phyloP scores from a whole-genome alignment of 2,888 invertebrate genomes.

The Synergus itoensis region DNA sequence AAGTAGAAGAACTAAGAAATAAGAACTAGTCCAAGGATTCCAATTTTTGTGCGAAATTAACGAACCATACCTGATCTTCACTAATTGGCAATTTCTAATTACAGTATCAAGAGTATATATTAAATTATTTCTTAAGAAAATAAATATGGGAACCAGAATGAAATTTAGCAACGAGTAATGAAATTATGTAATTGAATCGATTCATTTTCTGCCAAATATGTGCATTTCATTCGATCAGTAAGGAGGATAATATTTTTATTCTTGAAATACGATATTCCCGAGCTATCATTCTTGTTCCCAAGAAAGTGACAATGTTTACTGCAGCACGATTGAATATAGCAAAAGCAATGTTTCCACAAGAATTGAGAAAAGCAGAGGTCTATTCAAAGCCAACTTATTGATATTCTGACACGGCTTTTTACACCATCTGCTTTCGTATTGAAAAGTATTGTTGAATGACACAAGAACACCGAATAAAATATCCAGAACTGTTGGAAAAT shows the following conservation, averaged over 20 bases:
- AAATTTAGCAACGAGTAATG: background rate
- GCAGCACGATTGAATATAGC: conserved; percentile 33
- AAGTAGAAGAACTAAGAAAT: background rate
- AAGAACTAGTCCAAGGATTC: too few relatives aligned
- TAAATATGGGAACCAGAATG: background rate
- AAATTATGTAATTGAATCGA: too few relatives aligned
- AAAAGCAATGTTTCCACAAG: conserved; percentile 38
- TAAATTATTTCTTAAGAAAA: too few relatives aligned
- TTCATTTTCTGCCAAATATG: background rate
- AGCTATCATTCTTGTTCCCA: conserved; percentile 6
- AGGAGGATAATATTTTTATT: background rate
- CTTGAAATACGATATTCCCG: background rate
- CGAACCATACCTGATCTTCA: too few relatives aligned
- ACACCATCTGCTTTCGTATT: conserved; percentile 38
- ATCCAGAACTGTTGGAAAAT: background rate
- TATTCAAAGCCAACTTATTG: conserved; percentile 18
- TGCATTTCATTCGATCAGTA: background rate
- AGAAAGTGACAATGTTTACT: conserved; percentile 18
- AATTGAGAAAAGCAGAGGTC: background rate
- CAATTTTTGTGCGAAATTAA: background rate
- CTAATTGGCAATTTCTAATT: too few relatives aligned
- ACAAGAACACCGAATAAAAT: conserved; percentile 20
- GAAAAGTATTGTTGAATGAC: conserved; percentile 31
- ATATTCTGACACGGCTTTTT: conserved; percentile 29
- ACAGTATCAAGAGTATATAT: too few relatives aligned